Evolutionary conservation across 2,888 invertebrate species (phyloP).

Genomic region (Cotesia congregata): DNA sequence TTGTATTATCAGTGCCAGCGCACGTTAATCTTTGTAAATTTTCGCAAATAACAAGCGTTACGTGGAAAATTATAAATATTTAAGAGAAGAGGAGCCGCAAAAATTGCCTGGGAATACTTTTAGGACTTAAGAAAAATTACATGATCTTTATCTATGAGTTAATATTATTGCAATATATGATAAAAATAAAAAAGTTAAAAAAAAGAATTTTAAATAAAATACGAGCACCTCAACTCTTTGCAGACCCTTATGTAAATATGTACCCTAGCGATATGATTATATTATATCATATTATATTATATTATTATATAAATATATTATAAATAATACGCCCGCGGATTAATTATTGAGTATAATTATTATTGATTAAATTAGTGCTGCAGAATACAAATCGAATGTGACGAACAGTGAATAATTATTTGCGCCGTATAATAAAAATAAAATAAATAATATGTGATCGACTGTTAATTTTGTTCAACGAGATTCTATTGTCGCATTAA

Average conservation of each 20-base stretch:
- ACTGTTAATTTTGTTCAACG: conserved; percentile 35
- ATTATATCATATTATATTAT: conserved; percentile 62
- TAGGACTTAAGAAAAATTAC: conserved; percentile 47
- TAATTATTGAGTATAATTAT: conserved; percentile 68
- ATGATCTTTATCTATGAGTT: conserved; percentile 47
- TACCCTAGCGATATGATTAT: conserved; percentile 69
- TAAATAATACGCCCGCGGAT: conserved; percentile 59
- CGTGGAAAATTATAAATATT: conserved; percentile 28
- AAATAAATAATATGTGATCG: conserved; percentile 1
- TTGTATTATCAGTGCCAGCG: not conserved
- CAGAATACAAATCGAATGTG: conserved; percentile 35
- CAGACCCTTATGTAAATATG: conserved; percentile 64
- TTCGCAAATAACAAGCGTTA: conserved; percentile 4
- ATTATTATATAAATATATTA: conserved; percentile 59
- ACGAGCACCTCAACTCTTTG: conserved; percentile 40
- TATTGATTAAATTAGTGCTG: conserved; percentile 63
- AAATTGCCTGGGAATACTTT: conserved; percentile 50
- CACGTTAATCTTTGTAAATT: conserved; percentile 12
- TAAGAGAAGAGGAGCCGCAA: conserved; percentile 23
- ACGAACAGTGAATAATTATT: conserved; percentile 24
- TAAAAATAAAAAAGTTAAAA: conserved; percentile 45
- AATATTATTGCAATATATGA: conserved; percentile 63
- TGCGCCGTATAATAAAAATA: conserved; percentile 30
- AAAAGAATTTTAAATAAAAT: conserved; percentile 32
- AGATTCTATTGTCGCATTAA: conserved; percentile 34